Base-by-base conservation (phyloP, 2,113 vertebrate species). In the Carlito syrichta region DNA sequence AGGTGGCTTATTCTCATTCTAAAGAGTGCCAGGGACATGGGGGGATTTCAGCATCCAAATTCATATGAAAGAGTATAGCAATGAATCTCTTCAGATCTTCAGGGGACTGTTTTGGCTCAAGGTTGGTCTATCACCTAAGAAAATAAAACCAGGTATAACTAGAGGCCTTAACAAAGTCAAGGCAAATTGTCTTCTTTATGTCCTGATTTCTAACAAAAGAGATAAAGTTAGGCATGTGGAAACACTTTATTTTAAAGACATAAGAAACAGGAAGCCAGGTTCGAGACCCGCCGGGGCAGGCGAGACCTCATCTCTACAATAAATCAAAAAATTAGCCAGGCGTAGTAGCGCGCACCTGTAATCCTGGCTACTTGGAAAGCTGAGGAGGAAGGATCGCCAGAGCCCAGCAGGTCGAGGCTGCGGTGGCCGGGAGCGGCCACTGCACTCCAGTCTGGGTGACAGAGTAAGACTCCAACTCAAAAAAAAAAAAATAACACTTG, bases 401-500 rank as follows among this genome's bases (percentile, higher is more conserved):
- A n/a, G n/a, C n/a, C n/a, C n/a, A n/a, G n/a, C n/a, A n/a, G n/a
- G n/a, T n/a, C n/a, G n/a, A n/a, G n/a, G n/a, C n/a, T n/a, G n/a
- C n/a, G n/a, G n/a, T n/a, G n/a, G n/a, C n/a, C n/a, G n/a, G n/a
- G n/a, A n/a, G n/a, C n/a, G n/a, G n/a, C n/a, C n/a, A n/a, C n/a
- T n/a, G n/a, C n/a, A n/a, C n/a, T n/a, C n/a, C n/a, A n/a, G n/a
- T n/a, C n/a, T n/a, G n/a, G n/a, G n/a, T n/a, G n/a, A n/a, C n/a
- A n/a, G n/a, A n/a, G n/a, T n/a, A n/a, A n/a, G n/a, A n/a, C n/a
- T n/a, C n/a, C n/a, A n/a, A n/a, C n/a, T n/a, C n/a, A n/a, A n/a
- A n/a, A n/a, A n/a, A n/a, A n/a, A n/a, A n/a, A n/a, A n/a, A n/a
- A 45, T 91, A 88, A 94, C 92, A 82, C 30, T 79, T 83, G 30